A percentile compares a stretch with the other conserved stretches of the same genome.
Conservation (phyloP, 2,797 vertebrate genomes). For the Onychomys torridus region DNA sequence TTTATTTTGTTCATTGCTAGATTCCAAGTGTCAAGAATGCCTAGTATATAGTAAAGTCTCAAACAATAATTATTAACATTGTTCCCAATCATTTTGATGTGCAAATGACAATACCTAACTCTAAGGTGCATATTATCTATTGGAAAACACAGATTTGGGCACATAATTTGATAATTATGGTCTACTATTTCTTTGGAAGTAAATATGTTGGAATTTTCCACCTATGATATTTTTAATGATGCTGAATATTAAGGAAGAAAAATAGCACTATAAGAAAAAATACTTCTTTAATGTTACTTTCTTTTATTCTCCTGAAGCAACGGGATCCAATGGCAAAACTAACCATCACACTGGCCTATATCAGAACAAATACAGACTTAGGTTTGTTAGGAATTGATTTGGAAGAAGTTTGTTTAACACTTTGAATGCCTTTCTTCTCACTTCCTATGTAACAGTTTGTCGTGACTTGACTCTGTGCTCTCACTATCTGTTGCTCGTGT, state of each 20-base stretch:
- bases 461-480: not conserved
- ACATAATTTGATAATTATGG: conserved; percentile 1
- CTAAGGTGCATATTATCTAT: not conserved
- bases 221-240: conserved; percentile 19
- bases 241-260: not conserved
- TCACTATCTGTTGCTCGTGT: not conserved
- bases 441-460: not conserved
- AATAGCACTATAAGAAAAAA: not conserved
- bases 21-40: not conserved
- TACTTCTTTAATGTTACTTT: not conserved
- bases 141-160: not conserved
- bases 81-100: conserved; percentile 17
- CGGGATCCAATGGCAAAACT: not conserved
- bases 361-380: not conserved
- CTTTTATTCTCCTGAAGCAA: conserved; percentile 29
- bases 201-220: not conserved
- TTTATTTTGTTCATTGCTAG: conserved; percentile 49
- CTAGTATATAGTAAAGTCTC: not conserved
- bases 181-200: not conserved
- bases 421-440: not conserved
- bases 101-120: not conserved
- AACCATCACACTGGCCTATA: not conserved
- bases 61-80: conserved; percentile 35
- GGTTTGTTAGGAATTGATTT: not conserved
- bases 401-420: not conserved